These are phyloP conservation scores for Varanus salvator DNA, from an alignment of 2,113 vertebrate species.

Conservation along the genomic window DNA sequence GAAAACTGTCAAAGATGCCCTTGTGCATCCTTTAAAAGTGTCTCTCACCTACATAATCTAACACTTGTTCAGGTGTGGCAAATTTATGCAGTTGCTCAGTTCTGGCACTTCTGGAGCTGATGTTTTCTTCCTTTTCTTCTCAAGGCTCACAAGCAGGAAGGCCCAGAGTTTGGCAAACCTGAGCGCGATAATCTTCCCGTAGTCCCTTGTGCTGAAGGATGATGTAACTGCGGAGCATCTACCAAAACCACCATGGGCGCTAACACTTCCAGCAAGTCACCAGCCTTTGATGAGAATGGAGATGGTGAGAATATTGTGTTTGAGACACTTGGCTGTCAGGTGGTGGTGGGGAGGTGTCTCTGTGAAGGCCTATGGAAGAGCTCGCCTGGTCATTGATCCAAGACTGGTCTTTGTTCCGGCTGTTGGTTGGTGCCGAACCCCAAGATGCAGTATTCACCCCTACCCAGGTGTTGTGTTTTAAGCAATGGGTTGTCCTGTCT, in stretches of 20 bases:
- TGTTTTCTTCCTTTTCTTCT: conserved; percentile 38
- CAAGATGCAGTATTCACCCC: too few species aligned
- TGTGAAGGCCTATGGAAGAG: not conserved
- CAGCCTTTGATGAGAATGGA: conserved; percentile 77
- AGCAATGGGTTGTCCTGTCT: too few species aligned
- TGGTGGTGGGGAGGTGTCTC: not conserved
- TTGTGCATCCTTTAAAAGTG: not conserved
- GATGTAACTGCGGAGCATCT: conserved; percentile 29
- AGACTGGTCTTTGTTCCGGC: not conserved
- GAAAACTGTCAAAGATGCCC: not conserved
- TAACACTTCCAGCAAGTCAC: conserved; percentile 88
- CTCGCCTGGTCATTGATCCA: not conserved
- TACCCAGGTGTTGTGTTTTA: too few species aligned
- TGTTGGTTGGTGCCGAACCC: not conserved
- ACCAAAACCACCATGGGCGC: conserved; percentile 85
- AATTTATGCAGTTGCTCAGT: not conserved
- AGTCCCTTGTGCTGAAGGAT: not conserved
- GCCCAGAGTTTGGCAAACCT: not conserved
- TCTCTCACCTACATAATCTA: not conserved
- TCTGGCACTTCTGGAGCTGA: not conserved
- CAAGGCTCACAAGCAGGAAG: conserved; percentile 12
- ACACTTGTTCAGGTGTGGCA: not conserved
- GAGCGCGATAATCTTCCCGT: accelerated
- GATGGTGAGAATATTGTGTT: conserved; percentile 84
- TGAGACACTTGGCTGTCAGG: not conserved